phyloP scores from a whole-genome alignment of 2,797 vertebrate species.

The Aotus griseimembra region DNA sequence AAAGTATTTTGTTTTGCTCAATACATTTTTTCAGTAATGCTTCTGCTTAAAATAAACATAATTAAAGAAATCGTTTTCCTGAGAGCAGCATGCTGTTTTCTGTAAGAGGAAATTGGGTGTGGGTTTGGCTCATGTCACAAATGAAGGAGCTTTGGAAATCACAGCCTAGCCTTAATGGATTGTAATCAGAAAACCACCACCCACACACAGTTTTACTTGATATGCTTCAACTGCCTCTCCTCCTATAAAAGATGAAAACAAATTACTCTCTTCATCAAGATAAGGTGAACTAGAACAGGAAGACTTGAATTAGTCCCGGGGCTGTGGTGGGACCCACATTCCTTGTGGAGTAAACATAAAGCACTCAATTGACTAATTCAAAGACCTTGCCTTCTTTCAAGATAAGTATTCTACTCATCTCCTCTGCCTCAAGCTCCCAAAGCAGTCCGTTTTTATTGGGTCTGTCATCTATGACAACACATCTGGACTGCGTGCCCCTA shows the following conservation, averaged over 20 bases:
- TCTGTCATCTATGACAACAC: not conserved
- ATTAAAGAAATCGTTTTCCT: slow-evolving; percentile 81
- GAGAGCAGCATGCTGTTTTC: slow-evolving; percentile 64
- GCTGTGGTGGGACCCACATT: slow-evolving; percentile 79
- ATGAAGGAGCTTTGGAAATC: slow-evolving; percentile 75
- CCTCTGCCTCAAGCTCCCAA: not conserved
- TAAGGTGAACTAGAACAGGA: slow-evolving; percentile 80
- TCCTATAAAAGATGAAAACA: slow-evolving; percentile 79
- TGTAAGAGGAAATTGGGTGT: slow-evolving; percentile 66
- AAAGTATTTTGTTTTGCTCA: slow-evolving; percentile 81
- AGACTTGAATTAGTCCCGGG: slow-evolving; percentile 72
- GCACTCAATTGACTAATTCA: not conserved
- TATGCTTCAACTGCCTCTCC: slow-evolving; percentile 69
- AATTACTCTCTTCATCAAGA: slow-evolving; percentile 84
- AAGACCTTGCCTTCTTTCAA: slow-evolving; percentile 9
- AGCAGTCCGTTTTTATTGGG: not conserved
- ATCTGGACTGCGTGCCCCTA: not conserved
- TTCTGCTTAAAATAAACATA: slow-evolving; percentile 81
- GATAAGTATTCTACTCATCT: not conserved
- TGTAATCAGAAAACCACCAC: slow-evolving; percentile 73
- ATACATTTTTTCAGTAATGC: slow-evolving; percentile 79
- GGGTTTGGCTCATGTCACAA: slow-evolving; percentile 74
- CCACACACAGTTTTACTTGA: slow-evolving; percentile 70
- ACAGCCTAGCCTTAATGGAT: slow-evolving; percentile 73
- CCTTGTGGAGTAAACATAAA: not conserved